Evolutionary conservation across 2,113 vertebrate genomes (phyloP).

Genomic region (Puffinus mauretanicus): DNA sequence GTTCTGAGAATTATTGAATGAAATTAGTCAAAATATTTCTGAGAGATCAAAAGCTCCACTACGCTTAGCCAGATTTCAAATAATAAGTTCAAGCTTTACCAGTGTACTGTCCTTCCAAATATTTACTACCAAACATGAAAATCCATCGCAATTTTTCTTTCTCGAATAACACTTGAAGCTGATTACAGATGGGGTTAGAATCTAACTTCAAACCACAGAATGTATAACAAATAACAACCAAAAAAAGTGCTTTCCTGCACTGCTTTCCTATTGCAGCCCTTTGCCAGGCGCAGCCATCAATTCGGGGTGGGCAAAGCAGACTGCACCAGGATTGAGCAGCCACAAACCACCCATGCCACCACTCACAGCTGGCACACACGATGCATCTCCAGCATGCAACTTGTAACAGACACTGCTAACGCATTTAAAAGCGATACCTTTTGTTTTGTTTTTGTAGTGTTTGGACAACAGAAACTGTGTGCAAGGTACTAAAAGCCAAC

Average conservation of each 20-base stretch:
- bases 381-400: rapidly evolving
- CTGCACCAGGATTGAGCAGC: rapidly evolving
- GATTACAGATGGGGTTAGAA: not conserved
- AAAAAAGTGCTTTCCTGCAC: not conserved
- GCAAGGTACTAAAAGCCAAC: conserved; percentile 69
- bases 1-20: not conserved
- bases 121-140: not conserved
- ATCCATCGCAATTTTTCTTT: not conserved
- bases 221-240: rapidly evolving
- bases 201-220: not conserved
- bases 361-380: not conserved
- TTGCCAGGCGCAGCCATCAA: rapidly evolving
- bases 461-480: conserved; percentile 73
- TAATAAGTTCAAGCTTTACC: not conserved
- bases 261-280: rapidly evolving
- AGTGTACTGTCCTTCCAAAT: not conserved
- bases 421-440: not conserved
- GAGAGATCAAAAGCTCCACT: not conserved
- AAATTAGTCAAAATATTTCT: not conserved
- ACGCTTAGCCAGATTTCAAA: not conserved
- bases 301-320: too few species aligned
- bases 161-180: not conserved
- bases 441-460: conserved; percentile 59
- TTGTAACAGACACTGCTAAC: rapidly evolving
- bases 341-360: not conserved